Percentiles rank a stretch among this genome's conserved stretches.
Evolutionary conservation across 2,797 vertebrate species (phyloP).

Genomic region (Calcarius lapponicus): DNA sequence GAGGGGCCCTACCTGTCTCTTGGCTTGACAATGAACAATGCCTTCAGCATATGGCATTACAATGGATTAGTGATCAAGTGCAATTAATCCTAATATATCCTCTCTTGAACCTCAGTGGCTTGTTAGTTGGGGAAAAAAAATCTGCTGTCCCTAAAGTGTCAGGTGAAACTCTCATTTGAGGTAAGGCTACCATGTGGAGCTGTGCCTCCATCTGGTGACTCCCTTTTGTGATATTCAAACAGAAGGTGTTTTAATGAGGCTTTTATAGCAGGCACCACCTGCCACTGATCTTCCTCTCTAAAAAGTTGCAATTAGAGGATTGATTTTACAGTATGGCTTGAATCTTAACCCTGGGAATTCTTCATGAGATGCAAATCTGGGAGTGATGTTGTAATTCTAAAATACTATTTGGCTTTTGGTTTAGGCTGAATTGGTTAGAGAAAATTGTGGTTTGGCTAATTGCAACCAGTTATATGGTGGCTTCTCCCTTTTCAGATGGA

Average conservation of each 20-base stretch:
- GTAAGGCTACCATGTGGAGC: slow-evolving; percentile 92
- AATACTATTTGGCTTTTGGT: slow-evolving; percentile 73
- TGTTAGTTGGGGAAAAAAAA: slow-evolving; percentile 70
- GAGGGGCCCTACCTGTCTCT: slow-evolving; percentile 76
- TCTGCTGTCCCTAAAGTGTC: slow-evolving; percentile 72
- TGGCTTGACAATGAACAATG: slow-evolving; percentile 73
- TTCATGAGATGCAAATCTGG: slow-evolving; percentile 73
- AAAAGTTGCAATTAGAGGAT: slow-evolving; percentile 77
- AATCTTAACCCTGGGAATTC: slow-evolving; percentile 78
- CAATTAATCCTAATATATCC: slow-evolving; percentile 79
- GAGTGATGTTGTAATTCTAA: slow-evolving; percentile 71
- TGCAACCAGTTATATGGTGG: slow-evolving; percentile 74
- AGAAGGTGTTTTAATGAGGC: slow-evolving; percentile 98
- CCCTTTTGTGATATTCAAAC: slow-evolving; percentile 87
- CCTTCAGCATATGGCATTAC: slow-evolving; percentile 76
- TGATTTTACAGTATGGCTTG: slow-evolving; percentile 76
- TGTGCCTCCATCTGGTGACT: slow-evolving; percentile 93
- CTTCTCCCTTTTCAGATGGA: slow-evolving; percentile 70
- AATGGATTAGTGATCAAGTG: slow-evolving; percentile 76
- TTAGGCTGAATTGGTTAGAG: slow-evolving; percentile 69
- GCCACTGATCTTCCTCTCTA: slow-evolving; percentile 88
- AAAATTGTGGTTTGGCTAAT: slow-evolving; percentile 77
- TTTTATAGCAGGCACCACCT: slow-evolving; percentile 95
- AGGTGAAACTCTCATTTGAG: slow-evolving; percentile 85
- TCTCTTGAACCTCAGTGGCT: slow-evolving; percentile 76